A percentile compares a stretch with the other conserved stretches of the same genome.
Conservation (phyloP, 2,113 vertebrate species). For the Mystacornis crossleyi region DNA sequence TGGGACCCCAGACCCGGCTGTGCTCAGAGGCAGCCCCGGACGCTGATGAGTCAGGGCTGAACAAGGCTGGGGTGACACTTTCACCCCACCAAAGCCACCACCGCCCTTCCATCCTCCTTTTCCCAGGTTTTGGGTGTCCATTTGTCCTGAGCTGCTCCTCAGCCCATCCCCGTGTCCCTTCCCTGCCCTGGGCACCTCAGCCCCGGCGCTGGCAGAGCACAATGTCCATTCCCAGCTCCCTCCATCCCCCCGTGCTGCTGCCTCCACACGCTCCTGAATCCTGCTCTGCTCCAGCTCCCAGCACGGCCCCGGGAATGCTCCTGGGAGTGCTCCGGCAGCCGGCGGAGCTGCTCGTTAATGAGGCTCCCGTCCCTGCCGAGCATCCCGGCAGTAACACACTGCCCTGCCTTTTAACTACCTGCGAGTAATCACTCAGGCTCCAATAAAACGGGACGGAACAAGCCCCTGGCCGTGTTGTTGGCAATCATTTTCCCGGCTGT, state of each 20-base stretch:
- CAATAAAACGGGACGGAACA: background rate
- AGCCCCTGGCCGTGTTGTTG: background rate
- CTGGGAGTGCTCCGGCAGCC: background rate
- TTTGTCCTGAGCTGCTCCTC: background rate
- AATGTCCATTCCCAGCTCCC: background rate
- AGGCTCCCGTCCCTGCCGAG: background rate
- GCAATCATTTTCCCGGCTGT: slow-evolving; percentile 26
- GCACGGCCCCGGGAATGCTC: background rate
- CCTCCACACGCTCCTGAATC: background rate
- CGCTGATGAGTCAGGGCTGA: accelerated
- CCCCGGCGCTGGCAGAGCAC: accelerated
- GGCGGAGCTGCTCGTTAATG: background rate
- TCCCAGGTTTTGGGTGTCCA: background rate
- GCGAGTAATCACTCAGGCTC: background rate
- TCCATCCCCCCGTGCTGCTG: accelerated
- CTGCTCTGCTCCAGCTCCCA: background rate
- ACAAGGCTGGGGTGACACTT: accelerated
- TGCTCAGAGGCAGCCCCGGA: accelerated
- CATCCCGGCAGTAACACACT: slow-evolving; percentile 2
- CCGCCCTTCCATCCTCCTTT: accelerated
- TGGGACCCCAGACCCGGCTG: accelerated
- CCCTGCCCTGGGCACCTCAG: accelerated
- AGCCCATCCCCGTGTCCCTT: background rate
- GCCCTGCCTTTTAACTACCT: slow-evolving; percentile 39
- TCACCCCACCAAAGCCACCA: background rate